Base-by-base conservation (phyloP, 2,888 invertebrate species). In the Beris morrisii region DNA sequence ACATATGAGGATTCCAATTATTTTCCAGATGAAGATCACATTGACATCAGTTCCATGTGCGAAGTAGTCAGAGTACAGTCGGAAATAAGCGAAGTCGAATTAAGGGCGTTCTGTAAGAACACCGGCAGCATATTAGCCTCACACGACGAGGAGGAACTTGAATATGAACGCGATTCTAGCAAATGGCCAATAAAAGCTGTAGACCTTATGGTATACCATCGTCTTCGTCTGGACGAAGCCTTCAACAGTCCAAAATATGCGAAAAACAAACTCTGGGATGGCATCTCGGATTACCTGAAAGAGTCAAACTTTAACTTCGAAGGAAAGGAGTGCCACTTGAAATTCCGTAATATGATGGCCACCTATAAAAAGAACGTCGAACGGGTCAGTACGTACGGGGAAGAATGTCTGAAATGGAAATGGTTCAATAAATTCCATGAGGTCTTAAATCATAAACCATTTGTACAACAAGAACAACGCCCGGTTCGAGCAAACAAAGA, bases 191-290 rank as follows among this genome's bases (percentile, higher is more conserved):
- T 64, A 22, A 54, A 64, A 44, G 64, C 53, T 9, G 46, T 64
- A 5, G 54, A 64, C 44, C 13, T 54, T 2, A 54, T 64, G 64
- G 52, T 32, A 4, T 44, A 22, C 11, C 64, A 64, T 45, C 64
- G 54, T n/a, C 45, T 64, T 22, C 44, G 54, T 45, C 45, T 64
- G 13, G 38, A 64, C 13, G 12, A 50, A n/a, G 53, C 45, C 12
- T 64, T 64, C 45, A 50, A 64, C 43, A 64, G 64, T 54, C 64
- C 64, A 1, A 64, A 64, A 54, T 45, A 64, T 45, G 44, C 54
- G 5, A 63, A 64, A 45, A 64, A 54, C n/a, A 64, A 54, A 44
- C 64, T 64, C 6, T 64, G 64, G 64, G 64, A 64, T 9, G 53
- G 30, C 1, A 64, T 64, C n/a, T 43, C 64, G 9, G 54, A 64